Percentiles rank a stretch among this genome's conserved stretches.
Evolutionary conservation across 2,797 vertebrate species (phyloP).

Genomic region (Argya squamiceps): DNA sequence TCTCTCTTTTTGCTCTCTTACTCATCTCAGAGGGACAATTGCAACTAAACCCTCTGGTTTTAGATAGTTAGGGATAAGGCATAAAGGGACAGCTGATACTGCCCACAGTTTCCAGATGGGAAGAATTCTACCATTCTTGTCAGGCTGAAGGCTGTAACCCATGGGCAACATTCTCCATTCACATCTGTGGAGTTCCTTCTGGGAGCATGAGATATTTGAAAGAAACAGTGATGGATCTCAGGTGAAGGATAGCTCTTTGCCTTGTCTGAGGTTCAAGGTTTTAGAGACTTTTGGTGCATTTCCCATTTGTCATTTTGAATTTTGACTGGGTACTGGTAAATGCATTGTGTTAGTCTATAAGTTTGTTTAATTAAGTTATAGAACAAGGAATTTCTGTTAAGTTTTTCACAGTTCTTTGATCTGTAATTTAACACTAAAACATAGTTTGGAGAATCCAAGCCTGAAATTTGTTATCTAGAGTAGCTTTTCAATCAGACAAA

Average conservation of each 20-base stretch:
- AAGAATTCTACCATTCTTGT: neutral
- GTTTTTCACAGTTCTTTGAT: neutral
- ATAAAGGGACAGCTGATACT: neutral
- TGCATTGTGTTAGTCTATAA: neutral
- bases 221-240: neutral
- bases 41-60: neutral
- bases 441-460: neutral
- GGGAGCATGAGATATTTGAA: neutral
- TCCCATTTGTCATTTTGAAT: neutral
- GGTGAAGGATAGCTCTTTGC: neutral
- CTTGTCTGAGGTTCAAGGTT: neutral
- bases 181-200: neutral
- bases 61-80: neutral
- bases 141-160: neutral
- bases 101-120: neutral
- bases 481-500: neutral
- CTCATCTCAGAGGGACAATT: neutral
- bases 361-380: neutral
- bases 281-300: neutral
- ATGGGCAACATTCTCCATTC: neutral
- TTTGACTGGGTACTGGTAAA: neutral
- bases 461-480: neutral
- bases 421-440: neutral
- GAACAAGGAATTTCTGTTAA: neutral
- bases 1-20: neutral